phyloP scores from a whole-genome alignment of 2,797 vertebrate genomes.

The Psittacula derbiana region DNA sequence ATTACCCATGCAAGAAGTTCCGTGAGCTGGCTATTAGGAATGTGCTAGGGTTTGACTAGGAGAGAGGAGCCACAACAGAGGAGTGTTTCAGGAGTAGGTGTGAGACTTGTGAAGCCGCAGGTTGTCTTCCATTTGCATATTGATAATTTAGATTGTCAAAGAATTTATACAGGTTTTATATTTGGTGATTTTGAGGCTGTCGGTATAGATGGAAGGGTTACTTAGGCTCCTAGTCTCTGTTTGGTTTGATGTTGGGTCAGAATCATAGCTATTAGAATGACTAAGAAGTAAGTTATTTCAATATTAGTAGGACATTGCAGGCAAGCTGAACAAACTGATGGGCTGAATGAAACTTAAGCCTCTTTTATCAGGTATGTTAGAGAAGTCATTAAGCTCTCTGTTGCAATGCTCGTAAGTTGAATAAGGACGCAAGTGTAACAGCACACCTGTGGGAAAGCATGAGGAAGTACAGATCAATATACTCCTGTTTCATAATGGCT shows the following conservation, averaged over 20 bases:
- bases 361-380: background rate
- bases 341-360: background rate
- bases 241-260: background rate
- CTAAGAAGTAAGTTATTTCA: background rate
- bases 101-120: background rate
- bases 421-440: background rate
- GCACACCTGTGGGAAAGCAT: background rate
- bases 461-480: background rate
- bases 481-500: background rate
- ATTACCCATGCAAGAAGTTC: background rate
- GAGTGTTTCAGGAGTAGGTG: background rate
- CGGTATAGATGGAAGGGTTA: background rate
- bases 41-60: background rate
- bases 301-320: background rate
- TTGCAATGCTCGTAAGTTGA: background rate
- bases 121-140: background rate
- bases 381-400: background rate
- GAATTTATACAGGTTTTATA: background rate
- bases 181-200: background rate
- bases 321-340: background rate
- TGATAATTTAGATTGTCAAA: background rate
- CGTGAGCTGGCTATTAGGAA: fast-evolving
- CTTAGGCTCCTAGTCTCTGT: background rate
- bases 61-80: background rate
- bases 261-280: background rate